Conservation (phyloP, 2,888 invertebrate genomes). For the Lepeophtheirus nordmannii region DNA sequence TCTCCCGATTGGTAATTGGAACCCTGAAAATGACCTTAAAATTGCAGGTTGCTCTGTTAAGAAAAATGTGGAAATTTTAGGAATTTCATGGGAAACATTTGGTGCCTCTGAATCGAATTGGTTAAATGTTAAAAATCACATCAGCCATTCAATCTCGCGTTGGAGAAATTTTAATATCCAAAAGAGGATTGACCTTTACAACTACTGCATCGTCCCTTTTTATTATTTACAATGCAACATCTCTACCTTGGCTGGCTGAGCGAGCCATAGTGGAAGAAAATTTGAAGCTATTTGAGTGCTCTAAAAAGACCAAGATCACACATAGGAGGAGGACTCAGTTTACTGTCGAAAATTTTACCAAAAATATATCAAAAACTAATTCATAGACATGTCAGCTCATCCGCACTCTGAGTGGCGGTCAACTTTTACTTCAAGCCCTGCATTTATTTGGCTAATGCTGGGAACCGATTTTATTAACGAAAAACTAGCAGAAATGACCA, state of each 20-base stretch:
- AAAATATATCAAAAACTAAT: background rate
- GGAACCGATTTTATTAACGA: background rate
- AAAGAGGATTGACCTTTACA: background rate
- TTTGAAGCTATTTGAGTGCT: no score
- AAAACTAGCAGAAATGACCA: no score
- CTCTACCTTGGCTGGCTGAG: no score
- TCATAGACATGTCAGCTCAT: background rate
- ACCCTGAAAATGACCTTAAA: background rate
- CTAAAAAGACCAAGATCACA: no score
- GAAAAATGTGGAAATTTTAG: background rate
- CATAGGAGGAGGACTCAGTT: no score
- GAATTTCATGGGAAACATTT: background rate
- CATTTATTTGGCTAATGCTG: background rate
- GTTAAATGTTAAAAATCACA: background rate
- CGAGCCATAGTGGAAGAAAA: no score
- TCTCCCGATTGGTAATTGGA: background rate
- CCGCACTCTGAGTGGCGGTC: no score
- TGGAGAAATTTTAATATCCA: background rate
- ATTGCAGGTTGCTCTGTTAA: background rate
- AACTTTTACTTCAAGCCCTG: background rate
- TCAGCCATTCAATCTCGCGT: background rate
- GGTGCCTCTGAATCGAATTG: slow-evolving; percentile 2
- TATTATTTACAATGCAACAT: no score
- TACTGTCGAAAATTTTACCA: background rate
- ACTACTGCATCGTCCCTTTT: no score